A percentile compares a stretch with the other conserved stretches of the same genome.
These are phyloP conservation scores for Mesembrinibis cayennensis DNA, from an alignment of 2,113 vertebrate genomes.

Conservation along the genomic window DNA sequence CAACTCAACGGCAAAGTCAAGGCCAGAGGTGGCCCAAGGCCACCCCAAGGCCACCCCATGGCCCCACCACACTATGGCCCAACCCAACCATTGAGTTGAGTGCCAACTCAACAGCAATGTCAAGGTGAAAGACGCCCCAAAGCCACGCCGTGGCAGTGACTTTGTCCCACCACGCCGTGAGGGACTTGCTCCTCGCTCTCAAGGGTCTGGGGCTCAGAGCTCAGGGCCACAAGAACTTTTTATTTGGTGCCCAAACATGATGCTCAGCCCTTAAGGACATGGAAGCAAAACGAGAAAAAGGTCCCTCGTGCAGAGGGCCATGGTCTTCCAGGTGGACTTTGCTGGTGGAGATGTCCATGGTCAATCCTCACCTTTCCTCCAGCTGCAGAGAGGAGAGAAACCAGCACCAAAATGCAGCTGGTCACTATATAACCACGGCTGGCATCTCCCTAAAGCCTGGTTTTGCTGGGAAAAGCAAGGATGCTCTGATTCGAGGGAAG, in stretches of 20 bases:
- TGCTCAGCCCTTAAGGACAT: accelerated
- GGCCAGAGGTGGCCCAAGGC: accelerated
- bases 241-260: neutral
- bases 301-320: neutral
- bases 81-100: neutral
- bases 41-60: neutral
- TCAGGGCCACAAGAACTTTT: neutral
- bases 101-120: neutral
- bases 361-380: neutral
- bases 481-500: neutral
- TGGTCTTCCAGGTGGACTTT: neutral
- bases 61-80: accelerated
- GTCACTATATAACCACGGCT: neutral
- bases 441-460: neutral
- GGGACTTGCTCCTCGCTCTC: accelerated
- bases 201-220: neutral
- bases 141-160: neutral
- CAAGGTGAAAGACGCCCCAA: accelerated
- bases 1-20: neutral
- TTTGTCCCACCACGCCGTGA: accelerated
- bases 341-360: neutral
- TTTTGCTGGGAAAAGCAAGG: neutral
- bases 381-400: neutral
- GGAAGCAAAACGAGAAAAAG: neutral
- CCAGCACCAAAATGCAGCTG: neutral